Conservation (phyloP, 2,797 vertebrate genomes). For the Aratinga solstitialis region DNA sequence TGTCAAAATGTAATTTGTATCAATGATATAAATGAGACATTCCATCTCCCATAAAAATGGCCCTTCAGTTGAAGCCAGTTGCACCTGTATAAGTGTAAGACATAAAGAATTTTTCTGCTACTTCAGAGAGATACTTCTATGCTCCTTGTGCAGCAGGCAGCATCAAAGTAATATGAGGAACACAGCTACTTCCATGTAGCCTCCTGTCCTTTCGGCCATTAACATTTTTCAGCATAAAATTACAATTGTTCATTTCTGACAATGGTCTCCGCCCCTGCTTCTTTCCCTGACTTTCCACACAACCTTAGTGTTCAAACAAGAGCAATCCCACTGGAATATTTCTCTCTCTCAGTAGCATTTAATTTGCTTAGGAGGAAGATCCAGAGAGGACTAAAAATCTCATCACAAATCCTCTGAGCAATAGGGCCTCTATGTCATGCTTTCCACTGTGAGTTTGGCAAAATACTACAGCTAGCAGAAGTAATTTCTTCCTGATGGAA, state of each 20-base stretch:
- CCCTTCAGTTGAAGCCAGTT: conserved; percentile 64
- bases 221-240: not conserved
- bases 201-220: not conserved
- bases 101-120: conserved; percentile 64
- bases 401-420: not conserved
- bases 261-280: not conserved
- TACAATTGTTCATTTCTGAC: not conserved
- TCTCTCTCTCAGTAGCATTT: not conserved
- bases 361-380: not conserved
- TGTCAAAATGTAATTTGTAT: conserved; percentile 71
- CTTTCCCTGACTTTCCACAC: not conserved
- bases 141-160: conserved; percentile 48
- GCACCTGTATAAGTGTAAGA: conserved; percentile 77
- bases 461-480: not conserved
- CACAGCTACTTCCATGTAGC: not conserved
- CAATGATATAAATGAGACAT: conserved; percentile 67
- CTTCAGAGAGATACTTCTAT: conserved; percentile 59
- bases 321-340: not conserved
- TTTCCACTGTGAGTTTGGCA: not conserved
- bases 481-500: not conserved
- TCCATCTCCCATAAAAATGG: conserved; percentile 58
- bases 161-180: conserved; percentile 19
- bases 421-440: not conserved
- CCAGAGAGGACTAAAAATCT: not conserved
- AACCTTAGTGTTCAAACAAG: fast-evolving